phyloP scores from a whole-genome alignment of 1,140 invertebrate species.

The Drosophila eugracilis region DNA sequence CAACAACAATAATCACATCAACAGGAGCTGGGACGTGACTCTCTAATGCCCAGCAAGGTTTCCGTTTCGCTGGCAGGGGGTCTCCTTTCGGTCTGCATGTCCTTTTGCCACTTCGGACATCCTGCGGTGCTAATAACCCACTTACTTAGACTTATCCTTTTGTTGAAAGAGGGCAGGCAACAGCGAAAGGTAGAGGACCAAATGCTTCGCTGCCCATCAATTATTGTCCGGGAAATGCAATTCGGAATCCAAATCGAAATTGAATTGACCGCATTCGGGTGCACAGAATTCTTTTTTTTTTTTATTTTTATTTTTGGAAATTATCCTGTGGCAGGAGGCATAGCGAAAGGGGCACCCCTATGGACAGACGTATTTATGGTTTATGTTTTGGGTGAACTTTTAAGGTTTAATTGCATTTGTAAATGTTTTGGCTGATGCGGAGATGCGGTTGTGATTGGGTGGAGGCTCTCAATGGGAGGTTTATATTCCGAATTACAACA shows the following conservation, averaged over 20 bases:
- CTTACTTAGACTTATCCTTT: constrained; percentile 82
- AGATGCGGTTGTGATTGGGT: constrained; percentile 6
- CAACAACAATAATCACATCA: constrained; percentile 58
- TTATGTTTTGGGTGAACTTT: constrained; percentile 11
- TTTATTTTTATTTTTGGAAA: constrained; percentile 12
- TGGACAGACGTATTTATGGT: constrained; percentile 19
- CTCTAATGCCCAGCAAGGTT: constrained; percentile 70
- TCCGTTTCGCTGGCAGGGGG: constrained; percentile 28
- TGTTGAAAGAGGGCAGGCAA: constrained; percentile 39
- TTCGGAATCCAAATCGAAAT: constrained; percentile 35
- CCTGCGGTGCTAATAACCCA: constrained; percentile 81
- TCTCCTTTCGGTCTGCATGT: constrained; percentile 31
- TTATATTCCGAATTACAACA: too few relatives aligned
- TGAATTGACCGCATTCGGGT: constrained; percentile 37
- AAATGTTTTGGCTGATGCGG: constrained; percentile 38
- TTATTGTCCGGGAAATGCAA: constrained; percentile 45
- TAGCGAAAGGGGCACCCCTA: constrained; percentile 27
- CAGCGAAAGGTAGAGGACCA: not conserved
- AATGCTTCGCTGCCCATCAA: constrained; percentile 48
- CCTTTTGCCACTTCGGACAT: constrained; percentile 50
- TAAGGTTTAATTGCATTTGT: constrained; percentile 50
- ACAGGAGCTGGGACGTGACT: constrained; percentile 57
- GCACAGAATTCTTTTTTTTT: constrained; percentile 2
- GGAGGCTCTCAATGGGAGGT: not conserved
- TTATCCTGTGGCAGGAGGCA: constrained; percentile 17